Conservation (phyloP, 2,113 vertebrate genomes). For the Lucifuga dentata region DNA sequence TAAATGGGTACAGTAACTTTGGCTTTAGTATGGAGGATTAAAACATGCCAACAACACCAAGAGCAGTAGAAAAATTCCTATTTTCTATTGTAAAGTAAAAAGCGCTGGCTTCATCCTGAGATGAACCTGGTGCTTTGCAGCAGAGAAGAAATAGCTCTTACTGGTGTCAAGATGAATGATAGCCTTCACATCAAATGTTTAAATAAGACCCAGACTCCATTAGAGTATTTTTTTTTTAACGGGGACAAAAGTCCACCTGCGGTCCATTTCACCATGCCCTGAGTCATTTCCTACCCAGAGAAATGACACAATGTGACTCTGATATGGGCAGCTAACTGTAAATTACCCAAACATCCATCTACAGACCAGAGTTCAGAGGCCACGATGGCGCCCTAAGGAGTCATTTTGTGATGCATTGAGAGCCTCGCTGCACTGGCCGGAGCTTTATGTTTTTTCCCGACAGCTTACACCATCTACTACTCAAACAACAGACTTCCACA, state of each 20-base stretch:
- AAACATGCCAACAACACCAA: no score
- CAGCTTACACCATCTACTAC: background rate
- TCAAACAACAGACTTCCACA: background rate
- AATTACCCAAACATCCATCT: slow-evolving; percentile 45
- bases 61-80: background rate
- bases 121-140: background rate
- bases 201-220: slow-evolving; percentile 29
- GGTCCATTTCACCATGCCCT: background rate
- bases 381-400: background rate
- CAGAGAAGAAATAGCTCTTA: background rate
- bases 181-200: slow-evolving; percentile 20
- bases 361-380: slow-evolving; percentile 19
- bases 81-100: background rate
- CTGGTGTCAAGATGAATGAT: slow-evolving; percentile 25
- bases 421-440: background rate
- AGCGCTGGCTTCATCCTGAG: background rate
- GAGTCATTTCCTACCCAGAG: slow-evolving; percentile 15
- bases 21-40: no score
- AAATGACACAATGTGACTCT: slow-evolving; percentile 36
- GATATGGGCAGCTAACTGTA: slow-evolving; percentile 29
- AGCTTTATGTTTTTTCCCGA: slow-evolving; percentile 1
- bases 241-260: background rate
- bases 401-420: background rate
- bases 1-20: no score
- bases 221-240: slow-evolving; percentile 16